A percentile compares a stretch with the other conserved stretches of the same genome.
These are phyloP conservation scores for Aegotheles bennettii DNA, from an alignment of 2,113 vertebrate species.

Conservation along the genomic window DNA sequence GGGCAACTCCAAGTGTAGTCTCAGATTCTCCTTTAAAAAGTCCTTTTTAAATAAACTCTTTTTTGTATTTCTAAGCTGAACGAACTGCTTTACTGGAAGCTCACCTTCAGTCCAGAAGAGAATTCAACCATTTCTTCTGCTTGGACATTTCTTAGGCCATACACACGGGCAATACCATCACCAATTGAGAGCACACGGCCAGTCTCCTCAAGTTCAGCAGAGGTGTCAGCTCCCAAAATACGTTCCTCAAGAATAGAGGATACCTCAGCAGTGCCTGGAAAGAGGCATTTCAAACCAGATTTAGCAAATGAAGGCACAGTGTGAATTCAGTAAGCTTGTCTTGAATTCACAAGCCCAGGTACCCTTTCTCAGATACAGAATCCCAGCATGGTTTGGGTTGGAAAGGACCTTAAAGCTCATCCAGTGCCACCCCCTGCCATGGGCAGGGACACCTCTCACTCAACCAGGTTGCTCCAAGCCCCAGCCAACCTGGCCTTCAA, in stretches of 20 bases:
- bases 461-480: too few relatives aligned
- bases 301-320: accelerated
- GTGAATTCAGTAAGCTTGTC: neutral
- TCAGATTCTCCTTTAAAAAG: neutral
- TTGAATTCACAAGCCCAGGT: neutral
- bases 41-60: neutral
- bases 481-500: too few relatives aligned
- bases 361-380: neutral
- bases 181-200: conserved; percentile 96
- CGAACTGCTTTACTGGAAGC: neutral
- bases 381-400: too few relatives aligned
- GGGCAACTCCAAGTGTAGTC: accelerated
- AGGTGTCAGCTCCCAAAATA: conserved; percentile 90
- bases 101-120: conserved; percentile 94
- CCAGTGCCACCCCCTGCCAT: too few relatives aligned
- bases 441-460: too few relatives aligned
- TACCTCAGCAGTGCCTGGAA: conserved; percentile 90
- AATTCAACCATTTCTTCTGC: conserved; percentile 99
- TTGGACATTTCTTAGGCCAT: conserved; percentile 94
- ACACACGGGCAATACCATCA: conserved; percentile 96
- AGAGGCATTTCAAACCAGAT: neutral
- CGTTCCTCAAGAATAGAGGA: conserved; percentile 96
- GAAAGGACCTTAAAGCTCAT: too few relatives aligned
- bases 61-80: neutral
- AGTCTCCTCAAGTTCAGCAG: conserved; percentile 92